Conservation (phyloP, 2,113 vertebrate species). For the Clarias magur region DNA sequence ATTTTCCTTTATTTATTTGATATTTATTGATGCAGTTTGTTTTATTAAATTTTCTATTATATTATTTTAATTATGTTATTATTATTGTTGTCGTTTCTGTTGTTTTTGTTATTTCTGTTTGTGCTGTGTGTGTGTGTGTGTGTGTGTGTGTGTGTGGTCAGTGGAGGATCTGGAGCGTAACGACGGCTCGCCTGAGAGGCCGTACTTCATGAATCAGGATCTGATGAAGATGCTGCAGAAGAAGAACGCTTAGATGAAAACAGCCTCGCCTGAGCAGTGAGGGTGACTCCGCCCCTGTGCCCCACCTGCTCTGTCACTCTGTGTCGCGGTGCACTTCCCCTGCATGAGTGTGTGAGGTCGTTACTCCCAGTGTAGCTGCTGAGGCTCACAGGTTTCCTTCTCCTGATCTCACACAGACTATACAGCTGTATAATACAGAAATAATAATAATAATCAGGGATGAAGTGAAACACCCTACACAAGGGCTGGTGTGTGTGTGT, state of each 20-base stretch:
- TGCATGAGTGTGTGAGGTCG: not conserved
- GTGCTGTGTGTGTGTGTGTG: not conserved
- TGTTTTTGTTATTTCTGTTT: not conserved
- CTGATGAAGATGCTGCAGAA: constrained; percentile 84
- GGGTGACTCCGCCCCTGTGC: not conserved
- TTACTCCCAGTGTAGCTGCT: not conserved
- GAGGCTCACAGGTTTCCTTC: no score
- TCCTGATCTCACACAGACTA: no score
- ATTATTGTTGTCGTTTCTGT: not conserved
- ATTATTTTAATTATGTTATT: not conserved
- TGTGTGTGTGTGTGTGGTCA: constrained; percentile 55
- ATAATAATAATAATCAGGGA: not conserved
- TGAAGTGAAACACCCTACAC: not conserved
- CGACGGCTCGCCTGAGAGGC: constrained; percentile 82
- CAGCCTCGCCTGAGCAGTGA: not conserved
- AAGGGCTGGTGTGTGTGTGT: no score
- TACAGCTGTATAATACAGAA: not conserved
- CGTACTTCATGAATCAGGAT: constrained; percentile 86
- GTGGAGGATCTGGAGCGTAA: constrained; percentile 95
- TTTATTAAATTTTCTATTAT: not conserved
- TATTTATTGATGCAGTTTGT: not conserved
- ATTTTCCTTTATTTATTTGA: not conserved
- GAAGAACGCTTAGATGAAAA: constrained; percentile 66
- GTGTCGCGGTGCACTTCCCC: not conserved
- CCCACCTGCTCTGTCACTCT: not conserved